A percentile compares a stretch with the other conserved stretches of the same genome.
These are phyloP conservation scores for Xylota segnis DNA, from an alignment of 2,888 invertebrate species.

Conservation along the genomic window DNA sequence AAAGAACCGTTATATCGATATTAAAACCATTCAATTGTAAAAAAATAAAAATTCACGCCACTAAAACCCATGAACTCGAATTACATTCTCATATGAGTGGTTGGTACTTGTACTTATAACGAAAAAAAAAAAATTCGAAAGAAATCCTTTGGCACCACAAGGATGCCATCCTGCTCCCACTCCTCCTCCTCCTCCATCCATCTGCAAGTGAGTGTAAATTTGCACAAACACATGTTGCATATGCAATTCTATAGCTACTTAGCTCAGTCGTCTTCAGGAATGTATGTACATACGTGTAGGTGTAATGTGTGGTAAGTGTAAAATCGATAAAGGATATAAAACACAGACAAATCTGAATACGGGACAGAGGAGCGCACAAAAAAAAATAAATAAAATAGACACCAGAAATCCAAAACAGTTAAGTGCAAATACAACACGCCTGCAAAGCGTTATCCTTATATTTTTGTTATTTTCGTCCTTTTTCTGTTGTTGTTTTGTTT, in stretches of 20 bases:
- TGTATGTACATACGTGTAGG: slow-evolving; percentile 47
- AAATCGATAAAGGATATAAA: slow-evolving; percentile 73
- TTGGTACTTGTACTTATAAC: slow-evolving; percentile 21
- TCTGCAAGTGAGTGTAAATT: slow-evolving; percentile 65
- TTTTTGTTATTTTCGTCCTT: slow-evolving; percentile 21
- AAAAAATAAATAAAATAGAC: slow-evolving; percentile 5
- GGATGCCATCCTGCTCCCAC: slow-evolving; percentile 2
- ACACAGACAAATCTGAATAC: slow-evolving; percentile 62
- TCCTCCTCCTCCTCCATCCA: not conserved
- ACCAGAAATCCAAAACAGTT: slow-evolving; percentile 48
- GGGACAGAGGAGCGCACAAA: not conserved
- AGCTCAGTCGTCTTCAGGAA: slow-evolving; percentile 43
- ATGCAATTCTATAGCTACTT: slow-evolving; percentile 70
- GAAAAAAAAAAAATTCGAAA: slow-evolving; percentile 13
- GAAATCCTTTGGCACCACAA: slow-evolving; percentile 14
- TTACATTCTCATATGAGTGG: slow-evolving; percentile 58
- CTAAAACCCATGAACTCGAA: slow-evolving; percentile 67
- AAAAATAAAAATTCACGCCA: slow-evolving; percentile 67
- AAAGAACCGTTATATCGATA: slow-evolving; percentile 50
- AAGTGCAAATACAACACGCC: slow-evolving; percentile 57
- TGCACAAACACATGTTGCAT: slow-evolving; percentile 72
- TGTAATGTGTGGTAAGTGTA: slow-evolving; percentile 63
- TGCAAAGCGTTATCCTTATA: slow-evolving; percentile 49
- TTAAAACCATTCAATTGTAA: slow-evolving; percentile 68
- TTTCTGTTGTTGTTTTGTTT: too few relatives aligned